These are phyloP conservation scores for Pantherophis vulpinus DNA, from an alignment of 2,797 vertebrate genomes.

Conservation along the genomic window DNA sequence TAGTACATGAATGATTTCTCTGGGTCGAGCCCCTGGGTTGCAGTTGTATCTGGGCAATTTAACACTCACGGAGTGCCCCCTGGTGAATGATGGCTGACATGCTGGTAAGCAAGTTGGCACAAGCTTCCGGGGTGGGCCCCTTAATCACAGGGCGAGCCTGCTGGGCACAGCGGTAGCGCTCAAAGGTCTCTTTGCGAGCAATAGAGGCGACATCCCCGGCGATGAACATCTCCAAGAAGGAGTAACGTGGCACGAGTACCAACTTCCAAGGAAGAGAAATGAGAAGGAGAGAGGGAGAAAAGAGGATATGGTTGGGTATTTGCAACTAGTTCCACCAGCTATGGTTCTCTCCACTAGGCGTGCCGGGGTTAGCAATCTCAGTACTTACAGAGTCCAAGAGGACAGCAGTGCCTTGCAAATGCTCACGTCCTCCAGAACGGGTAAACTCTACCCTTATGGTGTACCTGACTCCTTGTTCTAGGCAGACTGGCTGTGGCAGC, in stretches of 20 bases:
- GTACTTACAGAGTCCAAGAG: slow-evolving; percentile 90
- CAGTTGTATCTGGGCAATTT: background rate
- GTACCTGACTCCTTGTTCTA: slow-evolving; percentile 86
- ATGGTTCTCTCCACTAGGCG: too few species aligned
- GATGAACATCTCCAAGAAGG: slow-evolving; percentile 91
- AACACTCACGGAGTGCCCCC: slow-evolving; percentile 83
- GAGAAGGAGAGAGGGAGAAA: background rate
- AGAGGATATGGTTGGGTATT: background rate
- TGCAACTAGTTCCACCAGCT: background rate
- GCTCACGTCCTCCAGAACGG: slow-evolving; percentile 76
- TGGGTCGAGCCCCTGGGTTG: background rate
- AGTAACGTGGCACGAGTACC: slow-evolving; percentile 84
- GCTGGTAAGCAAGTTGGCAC: slow-evolving; percentile 85
- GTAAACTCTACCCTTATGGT: slow-evolving; percentile 84
- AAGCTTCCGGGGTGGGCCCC: slow-evolving; percentile 78
- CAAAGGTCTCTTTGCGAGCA: slow-evolving; percentile 81
- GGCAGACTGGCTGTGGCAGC: slow-evolving; percentile 82
- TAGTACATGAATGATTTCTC: background rate
- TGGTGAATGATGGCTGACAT: slow-evolving; percentile 87
- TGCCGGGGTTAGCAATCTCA: background rate
- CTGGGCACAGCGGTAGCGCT: slow-evolving; percentile 88
- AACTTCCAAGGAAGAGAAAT: slow-evolving; percentile 68
- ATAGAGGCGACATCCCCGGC: slow-evolving; percentile 79
- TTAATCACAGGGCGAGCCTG: slow-evolving; percentile 75
- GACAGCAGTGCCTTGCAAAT: slow-evolving; percentile 71